Base-by-base conservation (phyloP, 2,888 invertebrate genomes). In the Meghimatium bilineatum region DNA sequence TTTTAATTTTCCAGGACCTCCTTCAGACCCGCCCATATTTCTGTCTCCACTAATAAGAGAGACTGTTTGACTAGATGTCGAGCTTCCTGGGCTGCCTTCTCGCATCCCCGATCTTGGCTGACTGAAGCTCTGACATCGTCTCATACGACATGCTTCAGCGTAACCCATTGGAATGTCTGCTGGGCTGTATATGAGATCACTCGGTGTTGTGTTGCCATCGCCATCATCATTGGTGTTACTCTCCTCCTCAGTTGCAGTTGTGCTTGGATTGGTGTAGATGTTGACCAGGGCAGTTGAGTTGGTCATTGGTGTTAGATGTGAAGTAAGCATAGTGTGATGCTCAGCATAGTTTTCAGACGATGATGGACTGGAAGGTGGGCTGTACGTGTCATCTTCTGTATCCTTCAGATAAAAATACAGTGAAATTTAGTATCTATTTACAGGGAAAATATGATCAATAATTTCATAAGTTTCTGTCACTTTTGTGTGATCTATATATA, bases 1-100 rank as follows among this genome's bases (percentile, higher is more conserved):
- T 75, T 90, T 90, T 49, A 91, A 85, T 72, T 88, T 89, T n/a
- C 89, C 88, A 32, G 83, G 49, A 52, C 84, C 82, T 36, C 80
- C 80, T 29, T 63, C 72, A 29, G 77, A 49, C 44, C 85, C 79
- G 1, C 38, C 60, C 29, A 34, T 34, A 34, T 26, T 36, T 72
- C 80, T 80, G 8, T 80, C 83, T 29, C 77, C 74, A 34, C 83
- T 77, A 63, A 77, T 81, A n/a, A 85, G 49, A n/a, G 85, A 83
- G 26, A 83, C 83, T n/a, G 77, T 71, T 36, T 77, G 74, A 60
- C 63, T 74, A 32, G 86, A 85, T 2, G 82, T 83, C 20, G 77
- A 63, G 67, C 86, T 86, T 32, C 82, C 85, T 71, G 85, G 83
- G 56, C 86, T 85, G 66, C 82, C 77, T 67, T 84, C 84, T 63